Percentiles rank a stretch among this genome's conserved stretches.
phyloP scores from a whole-genome alignment of 2,113 vertebrate species.

The Cardinalis cardinalis region DNA sequence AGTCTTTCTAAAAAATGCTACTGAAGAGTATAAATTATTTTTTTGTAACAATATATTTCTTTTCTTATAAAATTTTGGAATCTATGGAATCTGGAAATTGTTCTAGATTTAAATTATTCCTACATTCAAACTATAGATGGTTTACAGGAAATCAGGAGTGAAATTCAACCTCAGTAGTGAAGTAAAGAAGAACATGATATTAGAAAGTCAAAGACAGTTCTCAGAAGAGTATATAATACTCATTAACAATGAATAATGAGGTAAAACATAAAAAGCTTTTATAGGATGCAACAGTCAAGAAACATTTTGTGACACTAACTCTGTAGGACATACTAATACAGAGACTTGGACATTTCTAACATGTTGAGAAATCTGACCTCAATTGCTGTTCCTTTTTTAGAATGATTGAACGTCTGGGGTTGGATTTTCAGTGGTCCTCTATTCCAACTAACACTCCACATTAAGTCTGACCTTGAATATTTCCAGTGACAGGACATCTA shows the following conservation, averaged over 20 bases:
- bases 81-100: background rate
- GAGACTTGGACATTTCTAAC: background rate
- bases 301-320: background rate
- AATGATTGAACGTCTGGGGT: background rate
- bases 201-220: background rate
- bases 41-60: background rate
- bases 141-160: background rate
- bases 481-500: rapidly evolving
- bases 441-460: background rate
- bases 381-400: background rate
- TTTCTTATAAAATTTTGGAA: background rate
- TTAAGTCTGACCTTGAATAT: background rate
- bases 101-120: background rate
- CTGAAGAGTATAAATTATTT: background rate
- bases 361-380: background rate
- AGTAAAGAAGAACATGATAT: background rate
- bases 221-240: background rate
- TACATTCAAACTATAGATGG: background rate
- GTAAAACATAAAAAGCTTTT: background rate
- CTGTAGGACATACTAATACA: background rate
- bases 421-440: background rate
- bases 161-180: background rate
- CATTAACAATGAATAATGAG: background rate
- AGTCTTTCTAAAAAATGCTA: background rate
- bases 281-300: background rate